These are phyloP conservation scores for Perithous albicinctus DNA, from an alignment of 2,888 invertebrate genomes.

Conservation along the genomic window DNA sequence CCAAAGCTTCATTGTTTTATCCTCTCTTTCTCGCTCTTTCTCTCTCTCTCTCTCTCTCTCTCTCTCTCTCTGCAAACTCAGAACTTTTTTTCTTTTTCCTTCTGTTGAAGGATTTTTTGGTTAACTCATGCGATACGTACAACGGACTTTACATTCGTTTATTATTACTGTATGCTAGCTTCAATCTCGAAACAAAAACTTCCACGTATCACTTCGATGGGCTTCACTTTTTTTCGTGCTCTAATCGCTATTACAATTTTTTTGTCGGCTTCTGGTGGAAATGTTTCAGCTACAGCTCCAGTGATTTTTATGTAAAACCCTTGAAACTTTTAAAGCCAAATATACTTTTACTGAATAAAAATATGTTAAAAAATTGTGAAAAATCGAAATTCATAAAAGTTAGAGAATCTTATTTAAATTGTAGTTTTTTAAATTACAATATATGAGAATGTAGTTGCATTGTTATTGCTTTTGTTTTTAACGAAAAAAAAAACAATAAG, in stretches of 20 bases:
- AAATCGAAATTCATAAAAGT: too few species aligned
- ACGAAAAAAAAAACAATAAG: too few species aligned
- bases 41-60: not conserved
- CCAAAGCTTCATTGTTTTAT: constrained; percentile 48
- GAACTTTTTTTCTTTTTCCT: not conserved
- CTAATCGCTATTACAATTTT: not conserved
- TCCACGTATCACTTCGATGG: not conserved
- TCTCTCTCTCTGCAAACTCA: not conserved
- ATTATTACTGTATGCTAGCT: not conserved
- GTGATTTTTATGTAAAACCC: too few species aligned
- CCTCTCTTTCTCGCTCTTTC: not conserved
- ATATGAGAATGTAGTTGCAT: too few species aligned
- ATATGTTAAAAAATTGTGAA: too few species aligned
- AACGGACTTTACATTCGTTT: not conserved
- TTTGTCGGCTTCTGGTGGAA: too few species aligned
- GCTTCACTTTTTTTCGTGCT: not conserved
- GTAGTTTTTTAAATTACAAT: too few species aligned
- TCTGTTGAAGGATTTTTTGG: not conserved
- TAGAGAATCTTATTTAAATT: too few species aligned
- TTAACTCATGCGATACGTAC: not conserved
- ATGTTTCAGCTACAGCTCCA: too few species aligned
- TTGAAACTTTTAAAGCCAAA: too few species aligned
- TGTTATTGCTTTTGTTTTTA: too few species aligned
- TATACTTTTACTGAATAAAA: too few species aligned
- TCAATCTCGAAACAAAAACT: not conserved